Base-by-base conservation (phyloP, 2,113 vertebrate species). In the Sclerurus mexicanus region DNA sequence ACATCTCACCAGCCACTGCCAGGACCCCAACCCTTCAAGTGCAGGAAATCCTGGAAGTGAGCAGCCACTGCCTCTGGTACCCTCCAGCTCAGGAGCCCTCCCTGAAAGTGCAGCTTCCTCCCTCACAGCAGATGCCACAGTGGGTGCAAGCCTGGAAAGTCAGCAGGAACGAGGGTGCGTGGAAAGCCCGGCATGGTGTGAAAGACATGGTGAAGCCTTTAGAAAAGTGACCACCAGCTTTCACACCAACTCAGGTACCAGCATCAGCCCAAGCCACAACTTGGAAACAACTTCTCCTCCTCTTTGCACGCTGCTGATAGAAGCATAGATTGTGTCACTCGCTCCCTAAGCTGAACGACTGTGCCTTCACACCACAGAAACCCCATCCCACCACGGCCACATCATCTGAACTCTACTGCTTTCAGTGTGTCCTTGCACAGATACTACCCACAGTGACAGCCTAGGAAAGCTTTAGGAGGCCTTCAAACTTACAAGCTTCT, bases 381-480 rank as follows among this genome's bases (percentile, higher is more conserved):
- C 2, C 14, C 35, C 40, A 71, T 35, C 10, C 56, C 67, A 33
- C 39, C 50, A 3, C 46, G 8, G 50, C 12, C 69, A 24, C 24
- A 56, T 9, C 58, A 69, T 75, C 81, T 69, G 30, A 95, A n/a
- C 39, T 53, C 30, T 14, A 0, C 59, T 93, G 71, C 90, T 95
- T 85, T 85, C 71, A 52, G 27, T 62, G 7, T 13, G 30, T 33
- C 46, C 44, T 72, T 49, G 69, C 40, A 63, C 44, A 78, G 71
- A 10, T 4, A 39, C 6, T 37, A 72, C 81, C 59, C 60, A 50
- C 9, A 14, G 59, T 46, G 62, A 90, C 52, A 81, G 87, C 59
- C 89, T 50, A 67, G 30, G 27, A 80, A 94, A 95, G 66, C 56
- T 94, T 83, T 81, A 88, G 93, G 73, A 92, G 30, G 14, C 89